A percentile compares a stretch with the other conserved stretches of the same genome.
Evolutionary conservation across 2,797 vertebrate species (phyloP).

Genomic region (Smutsia temminckii): DNA sequence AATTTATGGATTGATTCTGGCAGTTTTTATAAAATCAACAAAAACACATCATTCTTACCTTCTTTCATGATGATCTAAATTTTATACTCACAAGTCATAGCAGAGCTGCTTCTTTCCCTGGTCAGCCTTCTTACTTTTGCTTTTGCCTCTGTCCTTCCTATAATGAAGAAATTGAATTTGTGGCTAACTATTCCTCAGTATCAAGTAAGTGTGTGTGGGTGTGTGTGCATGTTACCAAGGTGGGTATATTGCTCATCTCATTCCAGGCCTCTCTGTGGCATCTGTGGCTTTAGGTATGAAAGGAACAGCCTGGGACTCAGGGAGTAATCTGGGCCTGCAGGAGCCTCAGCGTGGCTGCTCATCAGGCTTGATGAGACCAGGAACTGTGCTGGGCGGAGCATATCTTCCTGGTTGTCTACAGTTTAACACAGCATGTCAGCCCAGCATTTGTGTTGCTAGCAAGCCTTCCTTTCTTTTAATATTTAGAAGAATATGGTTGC

Average conservation of each 20-base stretch:
- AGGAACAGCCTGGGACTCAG: background rate
- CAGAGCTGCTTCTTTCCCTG: background rate
- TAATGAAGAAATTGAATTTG: background rate
- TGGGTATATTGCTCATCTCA: background rate
- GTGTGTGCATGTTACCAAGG: background rate
- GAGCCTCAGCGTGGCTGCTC: background rate
- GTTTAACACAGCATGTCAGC: background rate
- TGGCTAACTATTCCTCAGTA: background rate
- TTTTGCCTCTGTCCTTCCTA: background rate
- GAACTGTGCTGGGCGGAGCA: background rate
- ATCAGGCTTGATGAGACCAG: background rate
- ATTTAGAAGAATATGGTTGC: background rate
- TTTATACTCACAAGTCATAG: no score
- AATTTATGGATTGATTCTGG: background rate
- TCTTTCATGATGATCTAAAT: background rate
- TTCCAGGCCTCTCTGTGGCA: background rate
- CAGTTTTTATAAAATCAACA: background rate
- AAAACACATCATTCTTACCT: background rate
- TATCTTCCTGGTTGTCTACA: rapidly evolving
- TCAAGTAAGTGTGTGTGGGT: background rate
- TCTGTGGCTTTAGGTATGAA: background rate
- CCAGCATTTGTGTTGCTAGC: background rate
- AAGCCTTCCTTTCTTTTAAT: background rate
- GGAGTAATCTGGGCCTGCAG: rapidly evolving
- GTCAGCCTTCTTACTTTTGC: background rate